These are phyloP conservation scores for Himantopus leucocephalus DNA, from an alignment of 2,113 vertebrate genomes.

Conservation along the genomic window DNA sequence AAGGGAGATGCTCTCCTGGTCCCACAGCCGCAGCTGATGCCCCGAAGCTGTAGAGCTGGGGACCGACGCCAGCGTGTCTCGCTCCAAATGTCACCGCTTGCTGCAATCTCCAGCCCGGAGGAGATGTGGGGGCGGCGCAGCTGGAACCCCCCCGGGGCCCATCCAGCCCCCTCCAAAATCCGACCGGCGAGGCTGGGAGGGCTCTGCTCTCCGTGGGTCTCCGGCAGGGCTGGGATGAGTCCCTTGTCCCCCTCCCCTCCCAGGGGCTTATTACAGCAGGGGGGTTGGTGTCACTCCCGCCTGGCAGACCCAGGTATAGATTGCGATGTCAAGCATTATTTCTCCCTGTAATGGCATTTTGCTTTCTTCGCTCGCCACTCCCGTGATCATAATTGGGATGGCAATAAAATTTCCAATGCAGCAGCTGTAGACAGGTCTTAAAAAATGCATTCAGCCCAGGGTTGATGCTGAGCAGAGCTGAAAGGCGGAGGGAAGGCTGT, in stretches of 20 bases:
- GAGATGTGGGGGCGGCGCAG: neutral
- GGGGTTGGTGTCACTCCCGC: rapidly evolving
- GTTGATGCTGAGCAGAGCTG: neutral
- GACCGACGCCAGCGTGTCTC: neutral
- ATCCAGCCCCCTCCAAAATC: neutral
- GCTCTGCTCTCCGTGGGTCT: neutral
- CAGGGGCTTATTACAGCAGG: rapidly evolving
- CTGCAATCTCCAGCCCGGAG: neutral
- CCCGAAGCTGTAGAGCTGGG: neutral
- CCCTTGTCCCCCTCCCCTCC: neutral
- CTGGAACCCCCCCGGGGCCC: neutral
- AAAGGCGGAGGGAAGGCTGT: neutral
- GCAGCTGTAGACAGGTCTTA: neutral
- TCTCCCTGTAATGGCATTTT: neutral
- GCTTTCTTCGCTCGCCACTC: neutral
- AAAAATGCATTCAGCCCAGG: neutral
- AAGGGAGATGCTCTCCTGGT: neutral
- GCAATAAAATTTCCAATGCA: neutral
- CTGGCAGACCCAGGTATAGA: neutral
- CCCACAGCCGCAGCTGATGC: neutral
- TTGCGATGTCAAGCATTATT: neutral
- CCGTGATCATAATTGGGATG: neutral
- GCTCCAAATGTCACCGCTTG: neutral
- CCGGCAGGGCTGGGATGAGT: neutral
- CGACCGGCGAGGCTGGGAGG: neutral